Conservation (phyloP, 2,797 vertebrate species). For the Holocentrus rufus region DNA sequence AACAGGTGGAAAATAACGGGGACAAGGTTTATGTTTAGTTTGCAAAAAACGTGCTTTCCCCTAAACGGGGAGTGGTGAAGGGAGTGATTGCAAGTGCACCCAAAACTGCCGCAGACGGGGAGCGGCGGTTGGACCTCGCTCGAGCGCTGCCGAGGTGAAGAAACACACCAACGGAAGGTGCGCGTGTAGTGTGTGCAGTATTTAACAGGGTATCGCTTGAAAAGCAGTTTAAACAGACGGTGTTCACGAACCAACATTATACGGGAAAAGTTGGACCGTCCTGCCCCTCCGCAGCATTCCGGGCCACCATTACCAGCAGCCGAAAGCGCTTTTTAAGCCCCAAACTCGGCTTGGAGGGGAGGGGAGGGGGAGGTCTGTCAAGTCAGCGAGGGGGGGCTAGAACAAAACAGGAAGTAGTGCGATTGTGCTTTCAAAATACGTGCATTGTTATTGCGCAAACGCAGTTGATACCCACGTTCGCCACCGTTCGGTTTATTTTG, state of each 20-base stretch:
- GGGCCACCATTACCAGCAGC: slow-evolving; percentile 73
- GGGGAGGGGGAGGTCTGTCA: slow-evolving; percentile 42
- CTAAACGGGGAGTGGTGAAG: slow-evolving; percentile 63
- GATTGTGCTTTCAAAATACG: slow-evolving; percentile 27
- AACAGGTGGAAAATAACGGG: slow-evolving; percentile 62
- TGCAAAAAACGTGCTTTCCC: slow-evolving; percentile 14
- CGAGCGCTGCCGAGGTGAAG: slow-evolving; percentile 70
- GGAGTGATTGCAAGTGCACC: slow-evolving; percentile 81
- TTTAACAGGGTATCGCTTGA: slow-evolving; percentile 1
- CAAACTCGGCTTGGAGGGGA: slow-evolving; percentile 75
- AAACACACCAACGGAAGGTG: slow-evolving; percentile 70
- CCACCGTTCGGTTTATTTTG: slow-evolving; percentile 26
- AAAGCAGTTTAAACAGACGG: slow-evolving; percentile 14
- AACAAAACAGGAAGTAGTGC: slow-evolving; percentile 30
- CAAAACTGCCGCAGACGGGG: slow-evolving; percentile 84
- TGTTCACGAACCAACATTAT: slow-evolving; percentile 2
- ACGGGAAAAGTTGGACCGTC: slow-evolving; percentile 68
- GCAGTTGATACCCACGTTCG: fast-evolving
- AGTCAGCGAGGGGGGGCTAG: slow-evolving; percentile 2
- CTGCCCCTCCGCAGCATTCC: slow-evolving; percentile 52
- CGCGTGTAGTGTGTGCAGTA: slow-evolving; percentile 41
- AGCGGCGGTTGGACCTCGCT: slow-evolving; percentile 79
- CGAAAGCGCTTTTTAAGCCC: slow-evolving; percentile 81
- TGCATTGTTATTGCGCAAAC: not conserved
- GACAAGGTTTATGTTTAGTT: not conserved